Evolutionary conservation across 2,113 vertebrate genomes (phyloP), one percentile per base, ranked within the genome.

Genomic region (Neolamprologus longior): DNA sequence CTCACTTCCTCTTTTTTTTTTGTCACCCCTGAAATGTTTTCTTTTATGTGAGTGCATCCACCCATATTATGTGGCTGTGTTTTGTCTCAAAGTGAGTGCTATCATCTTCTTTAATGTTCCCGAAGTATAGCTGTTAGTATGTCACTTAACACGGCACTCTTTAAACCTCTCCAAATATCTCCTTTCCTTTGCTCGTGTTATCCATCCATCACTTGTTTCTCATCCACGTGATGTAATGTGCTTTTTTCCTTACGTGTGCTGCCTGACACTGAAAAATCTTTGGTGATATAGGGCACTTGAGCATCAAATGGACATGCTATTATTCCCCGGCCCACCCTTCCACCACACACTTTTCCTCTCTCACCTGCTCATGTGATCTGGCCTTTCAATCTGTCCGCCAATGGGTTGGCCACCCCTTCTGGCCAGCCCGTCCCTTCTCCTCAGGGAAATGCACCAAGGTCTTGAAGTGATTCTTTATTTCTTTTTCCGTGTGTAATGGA

Each of bases 381-480:
- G 19, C 47, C 78, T 89, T 90, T 90, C 83, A 91, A 81, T 92
- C 80, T 88, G 80, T 86, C 92, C 31, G 15, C 47, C 89, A n/a
- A 2, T n/a, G 2, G 87, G 85, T 7, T 68, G 63, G 4, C 86
- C 84, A 63, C 53, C 73, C 35, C 66, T 80, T 45, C 76, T n/a
- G 47, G 45, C 58, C 68, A 13, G 31, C 80, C 81, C 28, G 6
- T 17, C 58, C 9, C 10, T 28, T 12, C 9, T 76, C 86, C 54
- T 81, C 17, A 3, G 83, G 94, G 92, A 91, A 94, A 93, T 91
- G 82, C 90, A 80, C 66, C 7, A 5, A 76, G 42, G 89, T 90
- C 88, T 88, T 84, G 54, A 40, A 91, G 84, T 87, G 57, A 90
- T 94, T 88, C 87, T 63, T 68, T 81, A 50, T 31, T 78, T 76